phyloP scores from a whole-genome alignment of 2,888 invertebrate species.

The Platycnemis pennipes region DNA sequence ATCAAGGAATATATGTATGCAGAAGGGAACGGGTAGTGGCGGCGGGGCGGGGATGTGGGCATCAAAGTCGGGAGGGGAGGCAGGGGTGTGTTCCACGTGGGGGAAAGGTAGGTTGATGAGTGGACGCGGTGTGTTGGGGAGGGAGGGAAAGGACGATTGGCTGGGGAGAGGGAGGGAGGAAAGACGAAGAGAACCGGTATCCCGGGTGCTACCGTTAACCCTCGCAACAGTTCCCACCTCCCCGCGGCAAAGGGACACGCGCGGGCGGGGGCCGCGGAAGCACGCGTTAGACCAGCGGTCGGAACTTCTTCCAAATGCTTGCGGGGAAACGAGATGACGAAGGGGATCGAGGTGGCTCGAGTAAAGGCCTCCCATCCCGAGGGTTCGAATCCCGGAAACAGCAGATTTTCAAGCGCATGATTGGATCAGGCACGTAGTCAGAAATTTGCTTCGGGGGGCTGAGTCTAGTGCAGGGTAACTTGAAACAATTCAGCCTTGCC shows the following conservation, averaged over 20 bases:
- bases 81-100: not conserved
- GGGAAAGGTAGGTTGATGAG: not conserved
- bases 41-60: not conserved
- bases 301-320: too few relatives aligned
- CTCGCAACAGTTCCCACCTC: constrained; percentile 10
- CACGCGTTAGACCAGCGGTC: not conserved
- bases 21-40: not conserved
- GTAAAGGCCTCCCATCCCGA: too few relatives aligned
- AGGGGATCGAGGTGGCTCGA: too few relatives aligned
- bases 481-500: too few relatives aligned
- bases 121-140: not conserved
- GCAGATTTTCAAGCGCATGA: too few relatives aligned
- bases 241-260: not conserved
- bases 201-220: constrained; percentile 58
- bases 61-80: not conserved
- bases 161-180: not conserved
- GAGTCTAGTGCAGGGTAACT: too few relatives aligned
- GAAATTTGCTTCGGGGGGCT: too few relatives aligned
- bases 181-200: constrained; percentile 52
- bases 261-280: not conserved
- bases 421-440: too few relatives aligned
- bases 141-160: not conserved
- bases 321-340: too few relatives aligned
- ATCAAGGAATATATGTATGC: not conserved
- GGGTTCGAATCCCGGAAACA: too few relatives aligned